Base-by-base conservation (phyloP, 2,888 invertebrate genomes). In the Cephus nigrinus region DNA sequence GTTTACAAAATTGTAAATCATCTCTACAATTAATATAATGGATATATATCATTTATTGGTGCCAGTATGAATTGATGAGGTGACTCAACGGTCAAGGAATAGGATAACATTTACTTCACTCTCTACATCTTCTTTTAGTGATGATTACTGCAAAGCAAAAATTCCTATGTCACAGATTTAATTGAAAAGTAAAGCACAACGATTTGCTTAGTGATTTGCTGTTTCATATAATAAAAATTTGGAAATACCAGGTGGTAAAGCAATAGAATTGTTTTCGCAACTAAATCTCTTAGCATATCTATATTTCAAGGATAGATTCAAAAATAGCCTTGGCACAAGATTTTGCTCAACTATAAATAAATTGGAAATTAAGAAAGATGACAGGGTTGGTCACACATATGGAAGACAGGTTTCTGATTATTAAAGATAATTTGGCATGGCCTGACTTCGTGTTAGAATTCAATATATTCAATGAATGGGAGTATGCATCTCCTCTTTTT, bases 271-370 rank as follows among this genome's bases (percentile, higher is more conserved):
- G 34, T 33, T 30, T 74, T 34, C n/a, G 30, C 31, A 74, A 68
- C 32, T n/a, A 40, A 55, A 55, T 55, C 5, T 68, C 71, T 73
- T 73, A 72, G 78, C 71, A 74, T 74, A 76, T 72, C 74, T 77
- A 69, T 71, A 76, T 81, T 80, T 80, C 82, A 84, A 84, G 83
- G 86, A 75, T 79, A 69, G 74, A 79, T 81, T 80, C 80, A 83
- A 84, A 87, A 88, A 88, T 87, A 86, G 82, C 80, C 77, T 85
- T 88, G 86, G 88, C 87, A 87, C 82, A 68, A 77, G 79, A 80
- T 82, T 84, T 84, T 75, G 79, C 75, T 78, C 79, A 73, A 75
- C 79, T 79, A 83, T 76, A 78, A 85, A 83, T 84, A 85, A 81
- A 76, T 76, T 35, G 32, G 76, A 75, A 85, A 85, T 80, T 79